Evolutionary conservation across 1,140 invertebrate genomes (phyloP), one percentile per base, ranked within the genome.

Genomic region (Megathymus violae): DNA sequence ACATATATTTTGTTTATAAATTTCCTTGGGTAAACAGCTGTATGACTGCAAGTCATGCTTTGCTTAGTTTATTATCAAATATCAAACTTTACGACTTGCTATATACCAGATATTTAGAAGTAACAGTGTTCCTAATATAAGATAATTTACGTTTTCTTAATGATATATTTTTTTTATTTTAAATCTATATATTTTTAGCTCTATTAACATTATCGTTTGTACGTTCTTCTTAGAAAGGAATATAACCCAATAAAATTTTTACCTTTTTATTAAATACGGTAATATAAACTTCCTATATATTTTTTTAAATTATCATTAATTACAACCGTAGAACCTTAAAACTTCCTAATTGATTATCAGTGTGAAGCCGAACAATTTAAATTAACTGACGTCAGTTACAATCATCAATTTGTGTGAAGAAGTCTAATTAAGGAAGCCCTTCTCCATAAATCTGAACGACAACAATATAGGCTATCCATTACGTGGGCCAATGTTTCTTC

Each of bases 391-490:
- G 83, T 86, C 80, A 85, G 78, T 76, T 80, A 86, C 85, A 85
- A 88, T 89, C 87, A 89, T 89, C 79, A 88, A 88, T 90, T 89
- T 88, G 85, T 82, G 77, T 86, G 75, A 88, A 90, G 85, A 87
- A 88, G 79, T 87, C 79, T 90, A 89, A 88, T 90, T 90, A 88
- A 88, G 88, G 85, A 88, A 90, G 85, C 84, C 83, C 82, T 88
- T 88, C 85, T 86, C 85, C 85, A 90, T 90, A 89, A 90, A 90
- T 90, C 83, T 89, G 83, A 74, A 69, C 69, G 76, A 71, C 81
- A 85, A 87, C 88, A 89, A 89, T 90, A 89, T 76, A 80, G 69
- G 79, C 82, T 84, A 88, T 90, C 78, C 78, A 84, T 88, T 88
- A 87, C 79, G 62, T 62, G 69, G 77, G 74, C 73, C 78, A 75